These are phyloP conservation scores for Tipula unca DNA, from an alignment of 2,888 invertebrate genomes.

Conservation along the genomic window DNA sequence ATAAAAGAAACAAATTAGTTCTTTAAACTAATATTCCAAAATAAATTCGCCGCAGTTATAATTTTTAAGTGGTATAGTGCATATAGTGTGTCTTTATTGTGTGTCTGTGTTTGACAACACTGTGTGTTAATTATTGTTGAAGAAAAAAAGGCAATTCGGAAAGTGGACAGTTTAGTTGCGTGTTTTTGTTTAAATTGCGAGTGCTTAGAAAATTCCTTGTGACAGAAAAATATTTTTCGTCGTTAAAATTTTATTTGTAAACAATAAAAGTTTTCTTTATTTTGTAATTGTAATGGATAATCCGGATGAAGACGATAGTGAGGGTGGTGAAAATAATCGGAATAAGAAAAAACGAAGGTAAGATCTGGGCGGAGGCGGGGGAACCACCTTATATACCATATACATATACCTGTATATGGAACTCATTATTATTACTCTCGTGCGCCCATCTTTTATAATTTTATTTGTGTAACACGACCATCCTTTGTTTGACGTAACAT, in stretches of 20 bases:
- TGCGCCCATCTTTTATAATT: background rate
- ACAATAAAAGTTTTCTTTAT: background rate
- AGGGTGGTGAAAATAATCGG: background rate
- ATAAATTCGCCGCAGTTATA: background rate
- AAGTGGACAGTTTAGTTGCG: background rate
- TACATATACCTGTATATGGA: background rate
- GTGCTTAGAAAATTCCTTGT: background rate
- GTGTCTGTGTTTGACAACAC: too few species aligned
- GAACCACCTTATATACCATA: background rate
- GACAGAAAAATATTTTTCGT: background rate
- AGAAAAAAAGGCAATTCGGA: too few species aligned
- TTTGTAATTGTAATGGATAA: constrained; percentile 16
- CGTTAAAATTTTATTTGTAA: constrained; percentile 14
- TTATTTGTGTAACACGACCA: background rate
- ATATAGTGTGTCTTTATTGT: background rate
- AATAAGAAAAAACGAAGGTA: background rate
- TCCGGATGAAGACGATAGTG: background rate
- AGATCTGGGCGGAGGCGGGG: background rate
- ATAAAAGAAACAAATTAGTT: background rate
- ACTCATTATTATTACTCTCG: too few species aligned
- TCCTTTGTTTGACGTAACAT: background rate
- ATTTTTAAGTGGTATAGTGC: background rate
- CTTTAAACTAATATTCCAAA: background rate
- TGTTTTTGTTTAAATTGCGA: background rate
- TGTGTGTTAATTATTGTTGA: too few species aligned